Conservation (phyloP, 2,888 invertebrate species). For the Acanthosoma haemorrhoidale region DNA sequence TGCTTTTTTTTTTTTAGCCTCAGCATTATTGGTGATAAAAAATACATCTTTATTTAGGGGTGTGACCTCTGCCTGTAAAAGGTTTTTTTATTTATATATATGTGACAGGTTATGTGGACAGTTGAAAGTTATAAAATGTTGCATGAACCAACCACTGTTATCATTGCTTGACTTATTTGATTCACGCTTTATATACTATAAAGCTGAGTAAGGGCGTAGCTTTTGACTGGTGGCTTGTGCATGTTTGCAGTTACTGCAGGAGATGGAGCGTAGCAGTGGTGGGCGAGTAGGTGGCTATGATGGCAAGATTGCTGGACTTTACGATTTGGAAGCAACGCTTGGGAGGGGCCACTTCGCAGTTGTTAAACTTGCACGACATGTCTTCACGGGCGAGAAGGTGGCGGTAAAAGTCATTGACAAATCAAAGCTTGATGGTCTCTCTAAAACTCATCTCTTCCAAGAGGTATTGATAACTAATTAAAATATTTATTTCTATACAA, state of each 20-base stretch:
- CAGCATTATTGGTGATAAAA: too few relatives aligned
- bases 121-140: too few relatives aligned
- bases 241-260: not conserved
- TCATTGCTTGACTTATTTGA: too few relatives aligned
- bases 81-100: not conserved
- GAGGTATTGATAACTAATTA: constrained; percentile 65
- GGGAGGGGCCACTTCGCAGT: constrained; percentile 99
- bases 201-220: not conserved
- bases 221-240: not conserved
- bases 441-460: constrained; percentile 92
- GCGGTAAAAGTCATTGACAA: constrained; percentile 98
- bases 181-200: too few relatives aligned
- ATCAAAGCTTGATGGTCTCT: constrained; percentile 92
- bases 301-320: constrained; percentile 90
- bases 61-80: too few relatives aligned
- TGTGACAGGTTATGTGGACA: too few relatives aligned
- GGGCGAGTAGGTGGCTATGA: constrained; percentile 52
- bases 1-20: too few relatives aligned
- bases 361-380: constrained; percentile 94
- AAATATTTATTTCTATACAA: not conserved
- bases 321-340: constrained; percentile 94
- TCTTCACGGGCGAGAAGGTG: constrained; percentile 97
- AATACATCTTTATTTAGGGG: too few relatives aligned
- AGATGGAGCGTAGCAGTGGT: constrained; percentile 20
- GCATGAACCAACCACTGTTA: not conserved